phyloP scores from a whole-genome alignment of 1,140 invertebrate genomes.

The Drosophila ananassae region DNA sequence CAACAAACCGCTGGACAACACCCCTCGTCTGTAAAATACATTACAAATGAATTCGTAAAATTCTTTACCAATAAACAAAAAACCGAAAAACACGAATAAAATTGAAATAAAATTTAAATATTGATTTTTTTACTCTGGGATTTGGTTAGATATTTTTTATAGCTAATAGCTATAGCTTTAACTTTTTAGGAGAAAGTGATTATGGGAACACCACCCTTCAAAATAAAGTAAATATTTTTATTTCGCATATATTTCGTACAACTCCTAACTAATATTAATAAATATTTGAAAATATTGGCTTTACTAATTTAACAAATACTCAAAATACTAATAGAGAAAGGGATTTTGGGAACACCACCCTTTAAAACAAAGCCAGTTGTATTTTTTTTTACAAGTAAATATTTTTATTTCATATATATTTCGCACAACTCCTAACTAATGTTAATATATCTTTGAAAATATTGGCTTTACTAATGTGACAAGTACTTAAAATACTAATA shows the following conservation, averaged over 20 bases:
- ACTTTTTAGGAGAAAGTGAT: no score
- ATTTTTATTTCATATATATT: constrained; percentile 47
- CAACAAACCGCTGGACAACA: constrained; percentile 24
- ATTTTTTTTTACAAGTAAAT: background rate
- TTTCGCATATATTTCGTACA: no score
- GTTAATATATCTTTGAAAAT: constrained; percentile 25
- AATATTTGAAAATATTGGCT: no score
- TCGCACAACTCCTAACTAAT: constrained; percentile 38
- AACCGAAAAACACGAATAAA: constrained; percentile 65
- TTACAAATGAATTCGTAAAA: constrained; percentile 72
- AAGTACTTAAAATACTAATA: constrained; percentile 59
- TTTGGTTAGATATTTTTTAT: no score
- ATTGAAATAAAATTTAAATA: constrained; percentile 64
- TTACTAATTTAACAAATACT: no score
- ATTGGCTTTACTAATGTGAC: constrained; percentile 33
- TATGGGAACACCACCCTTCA: no score
- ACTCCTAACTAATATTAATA: no score
- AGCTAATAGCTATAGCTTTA: no score
- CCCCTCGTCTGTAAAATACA: constrained; percentile 75
- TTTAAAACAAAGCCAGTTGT: background rate
- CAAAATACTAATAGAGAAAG: no score
- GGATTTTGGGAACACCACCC: no score
- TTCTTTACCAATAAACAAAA: constrained; percentile 76
- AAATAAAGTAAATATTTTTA: no score
- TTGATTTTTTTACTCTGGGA: constrained; percentile 6